Base-by-base conservation (phyloP, 1,140 invertebrate species). In the Arctopsyche grandis region DNA sequence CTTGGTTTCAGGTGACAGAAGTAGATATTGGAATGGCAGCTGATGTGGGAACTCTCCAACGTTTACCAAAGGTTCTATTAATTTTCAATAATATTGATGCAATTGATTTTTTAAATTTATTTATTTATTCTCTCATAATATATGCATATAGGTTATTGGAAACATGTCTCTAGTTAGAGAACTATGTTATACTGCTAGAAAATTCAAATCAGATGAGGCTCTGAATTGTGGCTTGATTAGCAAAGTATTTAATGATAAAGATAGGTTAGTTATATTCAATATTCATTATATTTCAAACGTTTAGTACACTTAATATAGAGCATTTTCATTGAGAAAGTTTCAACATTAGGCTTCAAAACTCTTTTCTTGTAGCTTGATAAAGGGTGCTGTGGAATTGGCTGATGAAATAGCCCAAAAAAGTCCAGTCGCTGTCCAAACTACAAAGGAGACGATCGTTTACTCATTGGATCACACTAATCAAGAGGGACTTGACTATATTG, bases 1-100 rank as follows among this genome's bases (percentile, higher is more conserved):
- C 98, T 5, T 98, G 93, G 90, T 99, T 99, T 86, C 93, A 95
- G 89, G 92, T 98, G 7, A 97, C 97, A 87, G 96, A 98, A 90
- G 93, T 94, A 1, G 91, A 92, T 76, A 87, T 94, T 22, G 97
- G 97, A 0, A 89, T 99, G 86, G 96, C 97, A 66, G 97, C 98
- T 69, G 98, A 99, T 90, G 93, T 99, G 46, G 98, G 98, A 24
- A 93, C 94, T 1, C 88, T 99, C 26, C 98, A 99, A 88, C 91
- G 98, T 83, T 87, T 99, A 38, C 97, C 97, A n/a, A 98, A 96
- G 89, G 87, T 29, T 1, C 4, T 22, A 66, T 66, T 24, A 16
- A 16, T 66, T 66, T 66, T 26, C 10, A 7, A 14, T 52, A 52
- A 52, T 4, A 52, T 3, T n/a, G n/a, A n/a, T n/a, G n/a, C n/a